These are phyloP conservation scores for Onthophagus sagittarius DNA, from an alignment of 2,888 invertebrate genomes.

Conservation along the genomic window DNA sequence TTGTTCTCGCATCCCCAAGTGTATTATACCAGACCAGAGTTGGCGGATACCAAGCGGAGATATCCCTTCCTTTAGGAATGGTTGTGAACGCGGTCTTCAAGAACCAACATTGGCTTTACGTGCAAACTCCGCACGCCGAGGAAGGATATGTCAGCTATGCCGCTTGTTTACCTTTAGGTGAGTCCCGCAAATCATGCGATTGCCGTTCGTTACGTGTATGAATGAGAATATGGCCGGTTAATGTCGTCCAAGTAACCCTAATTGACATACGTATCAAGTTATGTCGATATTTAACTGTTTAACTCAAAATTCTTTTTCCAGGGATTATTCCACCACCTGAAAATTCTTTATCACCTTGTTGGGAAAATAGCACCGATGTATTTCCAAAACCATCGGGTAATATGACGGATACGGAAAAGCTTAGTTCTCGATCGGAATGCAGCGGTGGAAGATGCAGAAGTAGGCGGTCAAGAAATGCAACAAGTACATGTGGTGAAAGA, in stretches of 20 bases:
- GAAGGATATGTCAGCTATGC: slow-evolving; percentile 78
- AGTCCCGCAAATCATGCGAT: slow-evolving; percentile 11
- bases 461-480: slow-evolving; percentile 39
- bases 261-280: neutral
- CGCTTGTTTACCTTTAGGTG: slow-evolving; percentile 72
- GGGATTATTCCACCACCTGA: slow-evolving; percentile 49
- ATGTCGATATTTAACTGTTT: neutral
- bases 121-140: slow-evolving; percentile 79
- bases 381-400: slow-evolving; percentile 79
- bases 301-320: slow-evolving; percentile 23
- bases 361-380: slow-evolving; percentile 78
- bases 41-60: slow-evolving; percentile 65
- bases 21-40: slow-evolving; percentile 70
- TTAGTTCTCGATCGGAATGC: slow-evolving; percentile 63
- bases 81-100: slow-evolving; percentile 85
- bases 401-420: slow-evolving; percentile 74
- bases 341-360: slow-evolving; percentile 64
- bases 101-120: slow-evolving; percentile 80
- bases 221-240: neutral
- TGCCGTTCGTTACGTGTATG: neutral
- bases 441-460: slow-evolving; percentile 53
- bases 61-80: slow-evolving; percentile 72
- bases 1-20: slow-evolving; percentile 72
- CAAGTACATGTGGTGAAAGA: slow-evolving; percentile 60
- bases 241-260: neutral